Evolutionary conservation across 1,140 invertebrate species (phyloP), one percentile per base, ranked within the genome.

Genomic region (Planococcus citri): DNA sequence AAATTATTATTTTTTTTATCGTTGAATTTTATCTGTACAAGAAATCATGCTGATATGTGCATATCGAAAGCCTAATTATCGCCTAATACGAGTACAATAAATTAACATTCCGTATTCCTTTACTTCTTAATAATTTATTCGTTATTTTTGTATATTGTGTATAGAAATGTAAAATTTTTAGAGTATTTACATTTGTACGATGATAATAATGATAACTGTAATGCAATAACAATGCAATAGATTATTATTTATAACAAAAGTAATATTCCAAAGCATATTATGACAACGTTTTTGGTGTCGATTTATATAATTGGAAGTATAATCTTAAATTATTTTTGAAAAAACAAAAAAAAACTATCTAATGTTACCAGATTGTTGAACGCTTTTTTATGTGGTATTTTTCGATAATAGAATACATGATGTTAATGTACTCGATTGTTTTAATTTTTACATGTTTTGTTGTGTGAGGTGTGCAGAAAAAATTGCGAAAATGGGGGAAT

Each of bases 341-440:
- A 51, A 51, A 9, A 51, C n/a, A 9, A 51, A 4, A 51, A 51
- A 51, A 51, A 9, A 51, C n/a, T 51, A 51, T 51, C 41, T 51
- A 9, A 51, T 51, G 41, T 51, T 51, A 51, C 41, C 41, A 51
- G 17, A 51, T 51, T 51, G 41, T 51, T 51, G 17, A 51, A 51
- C 17, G 41, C 41, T 51, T 51, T 51, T 51, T 51, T 51, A 51
- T 51, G 41, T n/a, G 41, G 41, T 51, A 51, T 51, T 51, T 51
- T 51, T 51, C 41, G 3, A 51, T 9, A 51, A 51, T 51, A 51
- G 41, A 51, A 51, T 51, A 51, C 41, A 51, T 51, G 4, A 51
- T 51, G 41, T 51, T 51, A 51, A 51, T 51, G 41, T 51, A 17
- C n/a, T n/a, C 10, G 41, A 51, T 3, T 51, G 17, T 51, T 51